Conservation (phyloP, 2,888 invertebrate species). For the Entomobrya multifasciata region DNA sequence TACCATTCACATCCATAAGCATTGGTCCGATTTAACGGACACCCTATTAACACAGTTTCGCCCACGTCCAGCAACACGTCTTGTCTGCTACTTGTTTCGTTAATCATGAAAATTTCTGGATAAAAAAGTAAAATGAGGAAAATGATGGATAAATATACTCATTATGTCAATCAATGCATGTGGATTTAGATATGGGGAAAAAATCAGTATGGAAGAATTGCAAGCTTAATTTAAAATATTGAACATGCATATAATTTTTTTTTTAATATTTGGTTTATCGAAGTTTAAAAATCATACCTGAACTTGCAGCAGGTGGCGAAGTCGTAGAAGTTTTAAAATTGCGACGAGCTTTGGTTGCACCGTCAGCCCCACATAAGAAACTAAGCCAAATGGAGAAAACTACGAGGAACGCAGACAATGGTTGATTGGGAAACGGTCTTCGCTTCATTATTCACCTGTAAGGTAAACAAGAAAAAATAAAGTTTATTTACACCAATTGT, state of each 20-base stretch:
- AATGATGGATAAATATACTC: no score
- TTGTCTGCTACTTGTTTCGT: slow-evolving; percentile 26
- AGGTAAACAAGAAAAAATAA: background rate
- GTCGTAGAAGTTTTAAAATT: slow-evolving; percentile 31
- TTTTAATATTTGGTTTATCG: background rate
- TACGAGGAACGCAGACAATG: slow-evolving; percentile 46
- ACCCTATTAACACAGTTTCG: slow-evolving; percentile 75
- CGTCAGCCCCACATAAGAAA: slow-evolving; percentile 8
- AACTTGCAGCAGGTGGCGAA: slow-evolving; percentile 19
- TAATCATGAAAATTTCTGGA: slow-evolving; percentile 36
- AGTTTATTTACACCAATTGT: background rate
- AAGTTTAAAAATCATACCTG: slow-evolving; percentile 41
- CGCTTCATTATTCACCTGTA: slow-evolving; percentile 71
- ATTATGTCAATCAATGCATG: no score
- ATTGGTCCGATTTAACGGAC: slow-evolving; percentile 68
- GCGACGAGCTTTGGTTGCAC: slow-evolving; percentile 25
- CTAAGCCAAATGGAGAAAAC: slow-evolving; percentile 23
- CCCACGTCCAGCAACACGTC: slow-evolving; percentile 65
- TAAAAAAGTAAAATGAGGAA: no score
- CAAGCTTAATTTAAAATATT: no score
- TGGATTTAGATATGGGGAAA: no score
- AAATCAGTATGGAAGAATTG: no score
- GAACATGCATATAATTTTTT: background rate
- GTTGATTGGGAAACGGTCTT: slow-evolving; percentile 47
- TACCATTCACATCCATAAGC: slow-evolving; percentile 75